Conservation (phyloP, 64 coral and sea anemone species). For the Stylophora pistillata region DNA sequence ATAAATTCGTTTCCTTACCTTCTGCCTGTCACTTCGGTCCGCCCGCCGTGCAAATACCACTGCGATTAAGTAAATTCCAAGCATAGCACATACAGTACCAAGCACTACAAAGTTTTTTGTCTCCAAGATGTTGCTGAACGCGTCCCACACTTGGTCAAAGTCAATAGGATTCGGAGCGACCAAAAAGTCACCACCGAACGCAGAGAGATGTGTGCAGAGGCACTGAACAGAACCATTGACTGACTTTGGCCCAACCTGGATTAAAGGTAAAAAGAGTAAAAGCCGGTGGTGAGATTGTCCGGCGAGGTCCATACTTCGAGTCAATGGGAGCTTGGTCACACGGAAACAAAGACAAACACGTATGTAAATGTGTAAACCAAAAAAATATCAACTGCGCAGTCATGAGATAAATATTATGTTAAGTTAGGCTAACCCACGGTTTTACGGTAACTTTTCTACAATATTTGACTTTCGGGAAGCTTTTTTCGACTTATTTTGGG, state of each 20-base stretch:
- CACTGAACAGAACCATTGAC: slow-evolving; percentile 64
- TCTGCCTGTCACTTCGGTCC: slow-evolving; percentile 72
- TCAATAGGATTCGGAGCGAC: slow-evolving; percentile 93
- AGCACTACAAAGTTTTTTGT: slow-evolving; percentile 81
- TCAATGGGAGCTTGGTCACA: no score
- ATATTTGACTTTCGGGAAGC: no score
- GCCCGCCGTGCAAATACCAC: slow-evolving; percentile 83
- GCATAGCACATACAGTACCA: slow-evolving; percentile 65
- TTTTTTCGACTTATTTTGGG: no score
- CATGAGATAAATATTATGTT: no score
- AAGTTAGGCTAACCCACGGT: no score
- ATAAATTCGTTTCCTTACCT: slow-evolving; percentile 17
- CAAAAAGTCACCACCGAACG: slow-evolving; percentile 90
- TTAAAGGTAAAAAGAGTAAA: neutral
- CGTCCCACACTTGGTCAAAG: slow-evolving; percentile 85
- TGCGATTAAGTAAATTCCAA: slow-evolving; percentile 59
- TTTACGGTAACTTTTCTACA: no score
- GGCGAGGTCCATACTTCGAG: no score
- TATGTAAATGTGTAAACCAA: no score
- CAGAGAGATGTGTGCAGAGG: slow-evolving; percentile 85
- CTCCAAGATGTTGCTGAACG: slow-evolving; percentile 58
- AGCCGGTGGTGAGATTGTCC: no score
- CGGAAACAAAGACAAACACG: no score
- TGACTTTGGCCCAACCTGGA: slow-evolving; percentile 57
- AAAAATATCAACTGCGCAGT: no score